phyloP scores from a whole-genome alignment of 2,888 invertebrate genomes.

The Horisme vitalbata region DNA sequence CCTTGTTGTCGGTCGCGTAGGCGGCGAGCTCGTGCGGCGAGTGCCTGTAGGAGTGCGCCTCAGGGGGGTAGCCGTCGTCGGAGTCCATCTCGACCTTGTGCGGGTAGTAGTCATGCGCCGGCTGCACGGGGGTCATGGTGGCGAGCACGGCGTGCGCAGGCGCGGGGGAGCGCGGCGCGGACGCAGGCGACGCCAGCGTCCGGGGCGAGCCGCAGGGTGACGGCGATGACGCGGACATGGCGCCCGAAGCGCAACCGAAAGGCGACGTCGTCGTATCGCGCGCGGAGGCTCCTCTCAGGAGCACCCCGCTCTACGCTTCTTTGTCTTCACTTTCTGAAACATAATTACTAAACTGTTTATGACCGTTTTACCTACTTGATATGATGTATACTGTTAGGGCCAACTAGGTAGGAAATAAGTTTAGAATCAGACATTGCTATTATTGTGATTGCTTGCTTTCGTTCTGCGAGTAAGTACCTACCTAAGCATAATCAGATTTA shows the following conservation, averaged over 20 bases:
- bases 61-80: constrained; percentile 83
- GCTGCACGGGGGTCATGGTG: constrained; percentile 93
- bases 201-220: constrained; percentile 74
- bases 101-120: constrained; percentile 87
- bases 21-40: constrained; percentile 79
- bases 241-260: constrained; percentile 42
- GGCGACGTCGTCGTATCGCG: constrained; percentile 58
- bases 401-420: too few relatives aligned
- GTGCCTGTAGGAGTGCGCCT: constrained; percentile 83
- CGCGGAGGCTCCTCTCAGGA: constrained; percentile 68
- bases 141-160: constrained; percentile 89
- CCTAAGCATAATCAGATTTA: neutral
- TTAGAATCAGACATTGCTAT: too few relatives aligned
- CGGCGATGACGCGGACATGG: constrained; percentile 75
- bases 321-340: constrained; percentile 68
- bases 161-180: constrained; percentile 85
- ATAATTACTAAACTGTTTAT: constrained; percentile 20
- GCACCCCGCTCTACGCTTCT: constrained; percentile 68
- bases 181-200: constrained; percentile 76
- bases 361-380: neutral
- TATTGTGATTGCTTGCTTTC: constrained; percentile 37
- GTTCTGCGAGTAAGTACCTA: too few relatives aligned
- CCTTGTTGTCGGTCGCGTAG: constrained; percentile 82
- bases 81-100: constrained; percentile 85
- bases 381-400: too few relatives aligned